Evolutionary conservation across 2,113 vertebrate species (phyloP), one percentile per base, ranked within the genome.

Genomic region (Thryonomys swinderianus): DNA sequence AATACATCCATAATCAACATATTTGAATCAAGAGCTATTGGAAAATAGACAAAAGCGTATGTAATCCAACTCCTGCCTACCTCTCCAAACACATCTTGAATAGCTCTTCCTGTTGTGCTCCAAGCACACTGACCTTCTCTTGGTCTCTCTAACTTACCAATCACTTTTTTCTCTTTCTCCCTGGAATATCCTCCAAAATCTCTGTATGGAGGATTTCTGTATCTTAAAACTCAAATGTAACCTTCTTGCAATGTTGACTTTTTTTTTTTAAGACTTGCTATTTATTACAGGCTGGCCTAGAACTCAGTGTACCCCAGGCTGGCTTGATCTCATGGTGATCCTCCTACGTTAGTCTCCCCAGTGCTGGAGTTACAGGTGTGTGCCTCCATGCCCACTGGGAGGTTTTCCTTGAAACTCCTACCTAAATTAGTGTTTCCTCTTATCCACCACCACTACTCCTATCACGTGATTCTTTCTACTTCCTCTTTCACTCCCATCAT

Each of bases 161-260:
- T n/a, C 6, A 67, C 8, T 83, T 82, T 20, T 78, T 88, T 85
- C 71, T 87, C 32, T 51, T 48, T n/a, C 76, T 94, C 21, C 84
- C 94, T 94, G 64, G 23, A 80, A 45, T 3, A 79, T 2, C 73
- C 32, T n/a, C 37, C 45, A 9, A 79, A 62, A 21, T 83, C 79
- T 87, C 42, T 48, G 25, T 57, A 34, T 13, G 25, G 14, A 84
- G 34, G 55, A 69, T 66, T 86, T 84, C 93, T 40, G 53, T 30
- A 53, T 32, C 83, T 94, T 18, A 61, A 69, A 74, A 59, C 45
- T 93, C 66, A 57, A 91, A 67, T 61, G 91, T 12, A 79, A 37
- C 16, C 40, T 87, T 5, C 14, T 83, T 73, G 40, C 69, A 40
- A 73, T 25, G 21, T 13, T 73, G 23, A 73, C 4, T 21, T 42